A percentile compares a stretch with the other conserved stretches of the same genome.
Conservation (phyloP, 2,113 vertebrate species). For the Syngnathus scovelli region DNA sequence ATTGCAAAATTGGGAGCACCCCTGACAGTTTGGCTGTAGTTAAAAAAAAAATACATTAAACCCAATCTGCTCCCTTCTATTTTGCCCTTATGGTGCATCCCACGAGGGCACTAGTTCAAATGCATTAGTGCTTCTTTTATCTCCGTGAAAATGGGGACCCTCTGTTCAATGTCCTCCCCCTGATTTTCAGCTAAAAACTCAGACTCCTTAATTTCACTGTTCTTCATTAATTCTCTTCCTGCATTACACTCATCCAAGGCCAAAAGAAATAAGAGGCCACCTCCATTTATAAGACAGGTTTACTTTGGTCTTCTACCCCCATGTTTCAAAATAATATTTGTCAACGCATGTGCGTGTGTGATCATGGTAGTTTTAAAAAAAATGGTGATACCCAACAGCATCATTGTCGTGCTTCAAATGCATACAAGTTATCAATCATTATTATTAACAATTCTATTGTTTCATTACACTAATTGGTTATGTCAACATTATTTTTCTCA, state of each 20-base stretch:
- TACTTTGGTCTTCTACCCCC: conserved; percentile 45
- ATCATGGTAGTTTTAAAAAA: neutral
- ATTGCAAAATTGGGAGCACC: conserved; percentile 51
- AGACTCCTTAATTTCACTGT: conserved; percentile 31
- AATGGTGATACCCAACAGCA: neutral
- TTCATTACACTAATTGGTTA: neutral
- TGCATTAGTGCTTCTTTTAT: conserved; percentile 61
- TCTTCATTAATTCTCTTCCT: conserved; percentile 28
- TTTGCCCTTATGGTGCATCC: conserved; percentile 56
- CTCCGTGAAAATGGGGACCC: conserved; percentile 60
- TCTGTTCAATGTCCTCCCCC: conserved; percentile 53
- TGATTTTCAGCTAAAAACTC: conserved; percentile 39
- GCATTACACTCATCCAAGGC: conserved; percentile 42
- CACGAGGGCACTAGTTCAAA: conserved; percentile 57
- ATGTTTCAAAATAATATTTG: conserved; percentile 45
- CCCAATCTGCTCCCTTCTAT: conserved; percentile 53
- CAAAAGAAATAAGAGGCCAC: conserved; percentile 25
- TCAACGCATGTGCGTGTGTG: conserved; percentile 6
- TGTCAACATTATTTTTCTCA: neutral
- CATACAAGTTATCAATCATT: too few species aligned
- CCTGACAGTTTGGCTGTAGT: conserved; percentile 55
- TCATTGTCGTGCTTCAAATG: conserved; percentile 1
- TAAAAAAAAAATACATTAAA: conserved; percentile 43
- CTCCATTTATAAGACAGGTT: conserved; percentile 39
- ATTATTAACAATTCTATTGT: too few species aligned